These are phyloP conservation scores for Rhinophrynus dorsalis DNA, from an alignment of 2,797 vertebrate species.

Conservation along the genomic window DNA sequence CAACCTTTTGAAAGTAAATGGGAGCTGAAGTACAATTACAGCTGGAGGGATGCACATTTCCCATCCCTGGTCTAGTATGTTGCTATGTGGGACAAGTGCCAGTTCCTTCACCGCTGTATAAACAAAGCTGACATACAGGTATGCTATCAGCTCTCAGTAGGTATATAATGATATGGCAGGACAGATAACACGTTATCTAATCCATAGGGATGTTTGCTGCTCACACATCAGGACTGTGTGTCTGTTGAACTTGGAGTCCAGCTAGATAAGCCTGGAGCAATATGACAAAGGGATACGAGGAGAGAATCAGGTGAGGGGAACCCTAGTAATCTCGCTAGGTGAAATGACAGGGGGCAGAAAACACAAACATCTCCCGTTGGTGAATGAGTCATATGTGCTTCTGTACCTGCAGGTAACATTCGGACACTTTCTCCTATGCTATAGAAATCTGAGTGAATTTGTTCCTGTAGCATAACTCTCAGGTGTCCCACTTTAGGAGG, in stretches of 20 bases:
- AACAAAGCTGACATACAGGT: slow-evolving; percentile 12
- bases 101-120: not conserved
- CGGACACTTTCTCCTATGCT: no score
- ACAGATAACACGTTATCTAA: slow-evolving; percentile 36
- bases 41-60: no score
- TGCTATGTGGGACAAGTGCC: not conserved
- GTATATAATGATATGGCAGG: slow-evolving; percentile 19
- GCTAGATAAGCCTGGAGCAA: slow-evolving; percentile 16
- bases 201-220: slow-evolving; percentile 16
- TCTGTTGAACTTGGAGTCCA: slow-evolving; percentile 18
- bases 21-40: no score
- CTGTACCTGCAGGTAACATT: not conserved
- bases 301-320: slow-evolving; percentile 41
- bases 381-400: not conserved
- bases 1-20: no score
- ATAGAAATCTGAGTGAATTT: no score
- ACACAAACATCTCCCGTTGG: slow-evolving; percentile 10
- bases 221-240: slow-evolving; percentile 13
- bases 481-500: no score
- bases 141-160: slow-evolving; percentile 25
- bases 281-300: not conserved
- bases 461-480: no score
- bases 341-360: not conserved
- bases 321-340: not conserved
- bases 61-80: no score